Base-by-base conservation (phyloP, 2,888 invertebrate genomes). In the Dolichomitus sp. region DNA sequence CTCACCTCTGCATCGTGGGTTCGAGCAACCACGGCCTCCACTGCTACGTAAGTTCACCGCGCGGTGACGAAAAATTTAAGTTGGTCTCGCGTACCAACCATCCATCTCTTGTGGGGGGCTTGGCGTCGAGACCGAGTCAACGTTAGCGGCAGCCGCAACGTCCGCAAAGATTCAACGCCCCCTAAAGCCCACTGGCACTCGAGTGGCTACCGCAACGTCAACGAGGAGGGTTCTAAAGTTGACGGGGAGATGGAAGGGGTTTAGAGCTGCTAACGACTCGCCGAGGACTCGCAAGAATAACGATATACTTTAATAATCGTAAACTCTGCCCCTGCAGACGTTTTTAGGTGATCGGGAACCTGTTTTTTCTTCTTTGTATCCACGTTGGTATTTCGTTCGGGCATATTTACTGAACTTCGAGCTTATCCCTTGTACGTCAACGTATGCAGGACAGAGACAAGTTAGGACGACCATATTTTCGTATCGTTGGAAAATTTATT, bases 1-100 rank as follows among this genome's bases (percentile, higher is more conserved):
- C 17, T 23, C 40, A 52, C 37, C 79, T 76, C 80, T 65, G 72
- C 75, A 77, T 78, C 72, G 42, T 27, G 70, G 45, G 45, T 42
- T 52, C 65, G 42, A 65, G 50, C 50, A 48, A 70, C 54, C 52
- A 17, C 30, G 48, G 54, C 37, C 27, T 33, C 52, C 42, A 52
- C 14, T 23, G 68, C 74, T 54, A 80, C 76, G 61, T 72, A 84
- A 84, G 76, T 81, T 81, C 78, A 37, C 66, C 52, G 52, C 37
- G 52, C 48, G 77, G 68, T 81, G 74, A 84, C 80, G 85, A 88
- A 87, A 88, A 90, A 90, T 89, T 90, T 86, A 86, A 90, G 87
- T 90, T 89, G 86, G 72, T 83, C 89, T 86, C 90, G 88, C 90
- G 90, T 90, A 90, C 88, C 85, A 78, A 83, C 88, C 88, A 90